Percentiles rank a stretch among this genome's conserved stretches.
These are phyloP conservation scores for human (Homo sapiens) DNA, from an alignment of 2,113 vertebrate species.

Conservation along the genomic window DNA sequence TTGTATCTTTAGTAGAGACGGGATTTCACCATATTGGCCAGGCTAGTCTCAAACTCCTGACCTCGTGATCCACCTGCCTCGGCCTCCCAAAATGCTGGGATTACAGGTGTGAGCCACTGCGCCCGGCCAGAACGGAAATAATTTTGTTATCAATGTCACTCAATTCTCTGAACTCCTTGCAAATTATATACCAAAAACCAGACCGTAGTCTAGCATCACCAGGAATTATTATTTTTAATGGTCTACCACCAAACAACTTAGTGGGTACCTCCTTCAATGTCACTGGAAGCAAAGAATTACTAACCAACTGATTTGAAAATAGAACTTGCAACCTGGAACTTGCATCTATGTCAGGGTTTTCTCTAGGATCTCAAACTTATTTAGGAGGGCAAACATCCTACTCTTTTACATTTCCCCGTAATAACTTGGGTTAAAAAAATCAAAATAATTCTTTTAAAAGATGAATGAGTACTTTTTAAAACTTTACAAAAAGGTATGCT, in stretches of 20 bases:
- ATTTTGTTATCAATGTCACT: conserved; percentile 24
- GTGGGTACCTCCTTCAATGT: background rate
- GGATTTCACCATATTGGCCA: no score
- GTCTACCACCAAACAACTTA: background rate
- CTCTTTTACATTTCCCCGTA: background rate
- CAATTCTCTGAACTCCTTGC: background rate
- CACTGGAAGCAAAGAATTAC: conserved; percentile 27
- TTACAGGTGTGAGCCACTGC: no score
- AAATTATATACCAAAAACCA: conserved; percentile 14
- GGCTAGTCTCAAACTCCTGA: no score
- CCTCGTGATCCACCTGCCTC: no score
- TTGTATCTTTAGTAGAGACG: no score
- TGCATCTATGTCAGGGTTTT: background rate
- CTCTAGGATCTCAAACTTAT: conserved; percentile 13
- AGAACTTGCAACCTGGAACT: background rate
- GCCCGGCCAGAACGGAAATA: background rate
- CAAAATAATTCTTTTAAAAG: background rate
- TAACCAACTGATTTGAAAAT: conserved; percentile 21
- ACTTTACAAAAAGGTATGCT: background rate
- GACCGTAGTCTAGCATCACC: background rate
- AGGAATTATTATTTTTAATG: conserved; percentile 44
- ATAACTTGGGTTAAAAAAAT: conserved; percentile 24
- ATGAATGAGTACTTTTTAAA: background rate
- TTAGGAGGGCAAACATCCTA: background rate
- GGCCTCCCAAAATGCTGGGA: no score